Base-by-base conservation (phyloP, 2,888 invertebrate genomes). In the Polietes domitor region DNA sequence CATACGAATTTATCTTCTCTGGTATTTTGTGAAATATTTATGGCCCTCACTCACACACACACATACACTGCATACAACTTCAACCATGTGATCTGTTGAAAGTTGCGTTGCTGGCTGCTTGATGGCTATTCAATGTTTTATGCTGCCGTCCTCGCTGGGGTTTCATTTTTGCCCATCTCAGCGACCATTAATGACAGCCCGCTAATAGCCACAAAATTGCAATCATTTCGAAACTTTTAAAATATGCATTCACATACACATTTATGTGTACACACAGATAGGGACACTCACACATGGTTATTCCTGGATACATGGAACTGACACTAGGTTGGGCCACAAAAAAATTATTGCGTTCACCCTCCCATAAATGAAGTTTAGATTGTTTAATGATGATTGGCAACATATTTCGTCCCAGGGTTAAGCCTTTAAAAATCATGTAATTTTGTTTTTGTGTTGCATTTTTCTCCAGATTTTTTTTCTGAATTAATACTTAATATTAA, bases 141-240 rank as follows among this genome's bases (percentile, higher is more conserved):
- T 65, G 65, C 9, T 12, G 37, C 37, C 12, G 37, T 37, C 17
- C 17, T 15, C 15, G 28, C 26, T 50, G 53, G 41, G 15, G 21
- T 32, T 47, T 43, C 41, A 1, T 47, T 28, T 76, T 19, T 37
- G 26, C 24, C 37, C 17, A 4, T 43, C 15, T 53, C 50, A 65
- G n/a, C 26, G 76, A 76, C 73, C 78, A 81, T 84, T 79, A 81
- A 79, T 79, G 81, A 63, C 76, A 81, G 70, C 81, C 78, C 76
- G 84, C 81, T 84, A 84, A 79, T 84, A 73, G 76, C 72, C 81
- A 76, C 75, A 78, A 81, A 81, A 81, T 84, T 84, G 68, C 76
- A 78, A 84, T 73, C 61, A 81, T 84, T 84, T 79, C 37, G 76
- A 43, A 55, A 12, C 75, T 75, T 76, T 65, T 76, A 53, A 68